Evolutionary conservation across 1,140 invertebrate species (phyloP).

Genomic region (Cydia strobilella): DNA sequence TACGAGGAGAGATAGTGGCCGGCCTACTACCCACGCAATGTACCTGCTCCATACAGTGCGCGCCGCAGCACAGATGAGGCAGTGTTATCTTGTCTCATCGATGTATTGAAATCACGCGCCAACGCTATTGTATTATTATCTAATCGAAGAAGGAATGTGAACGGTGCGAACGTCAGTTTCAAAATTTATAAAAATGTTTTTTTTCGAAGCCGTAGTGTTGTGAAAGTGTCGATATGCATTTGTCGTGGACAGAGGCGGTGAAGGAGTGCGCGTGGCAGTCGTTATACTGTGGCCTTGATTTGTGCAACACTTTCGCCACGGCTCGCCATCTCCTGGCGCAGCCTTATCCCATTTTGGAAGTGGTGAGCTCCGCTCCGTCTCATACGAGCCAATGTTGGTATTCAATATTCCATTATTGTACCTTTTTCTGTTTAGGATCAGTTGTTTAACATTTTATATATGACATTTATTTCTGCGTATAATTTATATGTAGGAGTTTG

Average conservation of each 20-base stretch:
- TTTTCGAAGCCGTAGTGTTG: conserved; percentile 43
- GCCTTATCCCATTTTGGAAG: conserved; percentile 62
- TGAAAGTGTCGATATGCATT: conserved; percentile 56
- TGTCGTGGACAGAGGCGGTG: conserved; percentile 54
- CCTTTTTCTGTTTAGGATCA: too few relatives aligned
- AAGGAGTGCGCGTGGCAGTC: conserved; percentile 58
- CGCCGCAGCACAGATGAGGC: conserved; percentile 47
- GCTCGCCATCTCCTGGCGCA: conserved; percentile 54
- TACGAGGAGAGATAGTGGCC: conserved; percentile 45
- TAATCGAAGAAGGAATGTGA: conserved; percentile 54
- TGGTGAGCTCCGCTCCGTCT: conserved; percentile 62
- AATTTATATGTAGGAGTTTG: too few relatives aligned
- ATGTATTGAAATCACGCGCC: conserved; percentile 66
- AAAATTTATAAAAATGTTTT: conserved; percentile 23
- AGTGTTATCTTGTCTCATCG: conserved; percentile 62
- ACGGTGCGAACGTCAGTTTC: conserved; percentile 49
- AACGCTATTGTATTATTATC: conserved; percentile 33
- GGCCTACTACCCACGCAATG: conserved; percentile 44
- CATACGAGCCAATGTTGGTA: conserved; percentile 63
- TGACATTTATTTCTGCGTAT: too few relatives aligned
- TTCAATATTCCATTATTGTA: background rate
- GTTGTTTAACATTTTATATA: too few relatives aligned
- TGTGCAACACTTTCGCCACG: conserved; percentile 55
- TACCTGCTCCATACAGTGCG: conserved; percentile 34
- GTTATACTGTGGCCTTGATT: conserved; percentile 53